A percentile compares a stretch with the other conserved stretches of the same genome.
These are phyloP conservation scores for Agapornis roseicollis DNA, from an alignment of 2,113 vertebrate species.

Conservation along the genomic window DNA sequence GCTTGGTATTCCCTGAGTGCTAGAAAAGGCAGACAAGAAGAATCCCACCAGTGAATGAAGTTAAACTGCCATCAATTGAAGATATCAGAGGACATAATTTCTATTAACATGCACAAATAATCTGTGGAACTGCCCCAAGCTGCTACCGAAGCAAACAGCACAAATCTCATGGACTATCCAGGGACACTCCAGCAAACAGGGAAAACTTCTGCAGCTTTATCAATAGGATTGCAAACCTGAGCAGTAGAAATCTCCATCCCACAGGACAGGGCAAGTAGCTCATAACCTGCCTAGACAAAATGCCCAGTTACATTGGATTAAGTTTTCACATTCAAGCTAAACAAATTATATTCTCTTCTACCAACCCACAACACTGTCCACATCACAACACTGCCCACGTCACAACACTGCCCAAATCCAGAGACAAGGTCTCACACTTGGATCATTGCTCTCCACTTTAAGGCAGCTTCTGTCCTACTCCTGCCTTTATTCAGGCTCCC, in stretches of 20 bases:
- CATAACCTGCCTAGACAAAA: neutral
- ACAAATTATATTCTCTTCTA: fast-evolving
- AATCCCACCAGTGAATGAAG: neutral
- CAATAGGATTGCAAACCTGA: neutral
- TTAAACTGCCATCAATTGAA: neutral
- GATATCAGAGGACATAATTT: neutral
- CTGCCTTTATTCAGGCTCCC: neutral
- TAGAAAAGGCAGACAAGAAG: neutral
- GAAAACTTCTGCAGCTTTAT: neutral
- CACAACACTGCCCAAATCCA: neutral
- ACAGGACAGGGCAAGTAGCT: fast-evolving
- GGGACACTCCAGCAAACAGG: neutral
- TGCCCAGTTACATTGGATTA: neutral
- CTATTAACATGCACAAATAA: neutral
- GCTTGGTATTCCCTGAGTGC: neutral
- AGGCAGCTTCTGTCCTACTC: neutral
- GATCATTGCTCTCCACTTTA: neutral
- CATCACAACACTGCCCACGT: neutral
- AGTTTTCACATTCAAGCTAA: neutral
- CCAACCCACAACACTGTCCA: neutral
- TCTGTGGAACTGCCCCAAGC: neutral
- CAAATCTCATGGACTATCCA: neutral
- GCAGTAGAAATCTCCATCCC: neutral
- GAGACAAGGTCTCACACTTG: neutral
- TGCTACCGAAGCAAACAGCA: neutral